Evolutionary conservation across 1,140 invertebrate species (phyloP).

Genomic region (Tigriopus japonicus): DNA sequence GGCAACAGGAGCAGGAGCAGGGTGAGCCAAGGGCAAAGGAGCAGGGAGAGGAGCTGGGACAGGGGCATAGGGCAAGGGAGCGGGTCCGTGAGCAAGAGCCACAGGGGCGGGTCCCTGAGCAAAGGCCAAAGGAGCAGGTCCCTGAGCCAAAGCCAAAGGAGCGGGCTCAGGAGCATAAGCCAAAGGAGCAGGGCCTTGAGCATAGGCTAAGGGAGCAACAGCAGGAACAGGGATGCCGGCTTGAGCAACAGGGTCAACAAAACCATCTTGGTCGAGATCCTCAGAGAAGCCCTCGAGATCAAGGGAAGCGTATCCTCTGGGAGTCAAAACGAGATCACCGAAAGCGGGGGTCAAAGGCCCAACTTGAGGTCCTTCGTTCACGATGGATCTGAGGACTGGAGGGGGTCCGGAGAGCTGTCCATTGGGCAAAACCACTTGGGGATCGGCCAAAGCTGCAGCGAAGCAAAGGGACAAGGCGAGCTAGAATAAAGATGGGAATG

Average conservation of each 20-base stretch:
- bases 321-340: slow-evolving; percentile 1
- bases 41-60: not conserved
- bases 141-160: too few relatives aligned
- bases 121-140: too few relatives aligned
- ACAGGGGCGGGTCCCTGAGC: not conserved
- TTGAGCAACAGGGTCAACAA: slow-evolving; percentile 2
- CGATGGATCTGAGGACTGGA: not conserved
- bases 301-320: not conserved
- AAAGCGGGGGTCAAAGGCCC: not conserved
- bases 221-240: not conserved
- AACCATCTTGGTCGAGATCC: slow-evolving; percentile 2
- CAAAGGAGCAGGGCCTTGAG: not conserved
- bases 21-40: not conserved
- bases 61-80: not conserved
- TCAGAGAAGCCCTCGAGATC: not conserved
- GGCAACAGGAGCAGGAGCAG: too few relatives aligned
- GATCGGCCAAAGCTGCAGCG: not conserved
- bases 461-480: not conserved
- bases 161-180: too few relatives aligned
- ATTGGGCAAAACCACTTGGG: not conserved
- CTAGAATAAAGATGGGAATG: not conserved
- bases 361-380: not conserved
- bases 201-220: not conserved
- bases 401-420: not conserved
- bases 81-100: not conserved